These are phyloP conservation scores for Calosoma granatense DNA, from an alignment of 1,140 invertebrate species.

Conservation along the genomic window DNA sequence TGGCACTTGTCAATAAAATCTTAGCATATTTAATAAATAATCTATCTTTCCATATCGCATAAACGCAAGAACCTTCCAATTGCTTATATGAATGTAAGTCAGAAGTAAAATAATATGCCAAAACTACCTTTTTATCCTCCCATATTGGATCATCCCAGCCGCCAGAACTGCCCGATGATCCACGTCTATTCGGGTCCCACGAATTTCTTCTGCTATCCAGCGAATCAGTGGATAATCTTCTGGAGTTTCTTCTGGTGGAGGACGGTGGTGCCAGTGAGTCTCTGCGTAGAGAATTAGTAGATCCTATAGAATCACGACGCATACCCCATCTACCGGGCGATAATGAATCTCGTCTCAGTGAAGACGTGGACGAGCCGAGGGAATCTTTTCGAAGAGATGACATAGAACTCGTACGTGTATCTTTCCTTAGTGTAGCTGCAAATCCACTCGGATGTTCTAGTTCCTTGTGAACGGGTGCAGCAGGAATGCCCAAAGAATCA, in stretches of 20 bases:
- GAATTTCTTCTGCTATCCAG: constrained; percentile 56
- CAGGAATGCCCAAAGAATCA: constrained; percentile 45
- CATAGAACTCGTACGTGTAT: constrained; percentile 43
- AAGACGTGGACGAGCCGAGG: constrained; percentile 31
- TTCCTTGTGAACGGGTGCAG: constrained; percentile 43
- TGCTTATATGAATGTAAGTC: no score
- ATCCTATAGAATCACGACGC: constrained; percentile 31
- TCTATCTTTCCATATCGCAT: no score
- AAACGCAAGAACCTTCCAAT: no score
- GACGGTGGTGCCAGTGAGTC: constrained; percentile 27
- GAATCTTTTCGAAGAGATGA: constrained; percentile 43
- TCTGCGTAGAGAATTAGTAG: constrained; percentile 32
- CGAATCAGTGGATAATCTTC: constrained; percentile 59
- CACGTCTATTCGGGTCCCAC: constrained; percentile 53
- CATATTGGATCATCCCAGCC: constrained; percentile 44
- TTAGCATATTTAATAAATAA: no score
- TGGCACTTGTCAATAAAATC: no score
- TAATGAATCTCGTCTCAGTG: constrained; percentile 36
- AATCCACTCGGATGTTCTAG: constrained; percentile 57
- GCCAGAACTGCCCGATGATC: constrained; percentile 43
- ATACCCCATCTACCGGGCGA: constrained; percentile 28
- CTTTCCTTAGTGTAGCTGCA: constrained; percentile 49
- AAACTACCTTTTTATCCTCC: constrained; percentile 32
- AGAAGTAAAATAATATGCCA: background rate
- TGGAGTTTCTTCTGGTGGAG: constrained; percentile 21